Percentiles rank a stretch among this genome's conserved stretches.
Evolutionary conservation across 37 sponge, comb jelly and placozoan genomes (phyloP).

Genomic region (Halichondria panicea): DNA sequence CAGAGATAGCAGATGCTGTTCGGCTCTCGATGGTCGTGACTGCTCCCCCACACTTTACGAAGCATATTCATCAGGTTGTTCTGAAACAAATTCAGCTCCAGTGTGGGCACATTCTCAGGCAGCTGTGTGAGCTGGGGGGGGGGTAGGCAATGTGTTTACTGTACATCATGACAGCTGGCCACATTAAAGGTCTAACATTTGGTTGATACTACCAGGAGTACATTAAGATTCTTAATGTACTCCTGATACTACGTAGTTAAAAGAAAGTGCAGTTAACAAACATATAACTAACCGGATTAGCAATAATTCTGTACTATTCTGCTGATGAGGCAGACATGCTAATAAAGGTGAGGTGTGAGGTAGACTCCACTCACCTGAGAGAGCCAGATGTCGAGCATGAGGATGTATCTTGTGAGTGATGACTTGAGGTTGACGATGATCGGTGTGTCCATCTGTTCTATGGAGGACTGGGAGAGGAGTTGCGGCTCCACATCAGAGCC

Average conservation of each 20-base stretch:
- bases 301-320: not conserved
- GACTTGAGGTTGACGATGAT: constrained; percentile 24
- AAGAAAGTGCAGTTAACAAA: not conserved
- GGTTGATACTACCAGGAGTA: too few relatives aligned
- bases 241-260: too few relatives aligned
- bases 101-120: not conserved
- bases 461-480: constrained; percentile 39
- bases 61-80: constrained; percentile 17
- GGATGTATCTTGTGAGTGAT: constrained; percentile 50
- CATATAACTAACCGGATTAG: not conserved
- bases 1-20: constrained; percentile 42
- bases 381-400: constrained; percentile 68
- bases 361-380: constrained; percentile 44
- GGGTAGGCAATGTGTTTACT: not conserved
- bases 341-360: too few relatives aligned
- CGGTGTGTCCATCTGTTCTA: constrained; percentile 9
- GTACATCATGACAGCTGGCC: not conserved
- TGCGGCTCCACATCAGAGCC: constrained; percentile 35
- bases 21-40: constrained; percentile 20
- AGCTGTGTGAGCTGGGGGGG: constrained; percentile 1
- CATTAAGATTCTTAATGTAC: too few relatives aligned
- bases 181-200: not conserved
- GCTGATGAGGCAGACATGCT: too few relatives aligned
- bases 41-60: constrained; percentile 20
- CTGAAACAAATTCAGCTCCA: constrained; percentile 9